These are phyloP conservation scores for Hyperoplus immaculatus DNA, from an alignment of 2,797 vertebrate genomes.

Conservation along the genomic window DNA sequence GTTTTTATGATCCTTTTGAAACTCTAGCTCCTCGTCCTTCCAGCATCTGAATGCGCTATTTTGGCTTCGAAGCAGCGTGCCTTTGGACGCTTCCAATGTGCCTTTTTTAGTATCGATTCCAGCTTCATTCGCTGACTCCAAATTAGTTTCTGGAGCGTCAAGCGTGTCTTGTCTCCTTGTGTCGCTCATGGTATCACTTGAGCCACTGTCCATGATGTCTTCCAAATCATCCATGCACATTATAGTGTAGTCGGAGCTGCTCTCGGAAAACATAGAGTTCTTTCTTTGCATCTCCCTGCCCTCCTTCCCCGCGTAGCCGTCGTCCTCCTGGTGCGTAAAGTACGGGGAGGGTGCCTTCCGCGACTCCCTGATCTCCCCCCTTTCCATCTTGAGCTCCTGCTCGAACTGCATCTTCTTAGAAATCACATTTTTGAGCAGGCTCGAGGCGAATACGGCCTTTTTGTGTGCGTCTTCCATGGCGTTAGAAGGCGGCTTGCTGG, in stretches of 20 bases:
- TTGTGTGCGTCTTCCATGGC: slow-evolving; percentile 89
- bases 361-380: slow-evolving; percentile 92
- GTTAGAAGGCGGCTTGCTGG: slow-evolving; percentile 70
- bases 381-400: slow-evolving; percentile 96
- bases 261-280: slow-evolving; percentile 88
- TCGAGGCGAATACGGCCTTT: slow-evolving; percentile 94
- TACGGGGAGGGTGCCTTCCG: slow-evolving; percentile 62
- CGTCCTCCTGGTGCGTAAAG: slow-evolving; percentile 70
- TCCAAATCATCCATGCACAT: slow-evolving; percentile 86
- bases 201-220: slow-evolving; percentile 83
- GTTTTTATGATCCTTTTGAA: slow-evolving; percentile 87
- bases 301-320: slow-evolving; percentile 70
- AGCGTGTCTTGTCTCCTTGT: slow-evolving; percentile 55
- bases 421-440: slow-evolving; percentile 95
- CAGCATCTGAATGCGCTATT: slow-evolving; percentile 97
- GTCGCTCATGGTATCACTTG: slow-evolving; percentile 86
- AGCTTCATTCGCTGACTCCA: slow-evolving; percentile 79
- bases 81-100: slow-evolving; percentile 88
- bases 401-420: slow-evolving; percentile 98
- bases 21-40: slow-evolving; percentile 91
- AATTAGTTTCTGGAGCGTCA: slow-evolving; percentile 69
- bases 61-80: slow-evolving; percentile 93
- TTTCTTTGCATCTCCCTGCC: slow-evolving; percentile 83
- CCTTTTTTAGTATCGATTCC: slow-evolving; percentile 89
- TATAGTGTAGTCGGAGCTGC: slow-evolving; percentile 85